Conservation (phyloP, 2,888 invertebrate genomes). For the Acanthacorydalis orientalis region DNA sequence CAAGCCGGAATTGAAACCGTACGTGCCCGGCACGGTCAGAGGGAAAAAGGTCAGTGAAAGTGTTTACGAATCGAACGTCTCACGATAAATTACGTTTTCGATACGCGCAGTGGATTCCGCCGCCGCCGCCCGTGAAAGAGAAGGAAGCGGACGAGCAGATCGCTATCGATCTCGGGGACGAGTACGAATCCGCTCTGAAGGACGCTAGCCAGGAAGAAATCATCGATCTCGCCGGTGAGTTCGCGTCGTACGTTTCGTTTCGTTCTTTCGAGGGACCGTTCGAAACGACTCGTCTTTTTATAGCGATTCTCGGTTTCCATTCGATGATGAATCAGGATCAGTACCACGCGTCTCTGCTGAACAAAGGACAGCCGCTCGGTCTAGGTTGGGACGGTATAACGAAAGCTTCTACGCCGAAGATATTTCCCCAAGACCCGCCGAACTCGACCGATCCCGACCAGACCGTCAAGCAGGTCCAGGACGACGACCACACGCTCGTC, state of each 20-base stretch:
- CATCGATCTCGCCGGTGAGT: constrained; percentile 85
- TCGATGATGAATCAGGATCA: constrained; percentile 99
- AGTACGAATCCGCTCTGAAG: constrained; percentile 80
- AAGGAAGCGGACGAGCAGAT: constrained; percentile 82
- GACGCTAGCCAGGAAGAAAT: constrained; percentile 89
- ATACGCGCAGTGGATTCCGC: constrained; percentile 59
- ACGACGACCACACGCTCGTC: constrained; percentile 72
- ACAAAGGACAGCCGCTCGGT: constrained; percentile 80
- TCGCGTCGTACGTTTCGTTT: too few relatives aligned
- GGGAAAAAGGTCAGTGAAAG: constrained; percentile 62
- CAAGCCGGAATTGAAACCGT: constrained; percentile 89
- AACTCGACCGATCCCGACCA: constrained; percentile 93
- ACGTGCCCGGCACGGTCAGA: constrained; percentile 72
- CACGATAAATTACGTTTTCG: constrained; percentile 2
- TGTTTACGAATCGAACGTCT: background rate
- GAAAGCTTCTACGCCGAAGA: constrained; percentile 80
- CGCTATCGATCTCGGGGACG: constrained; percentile 83
- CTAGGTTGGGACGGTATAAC: constrained; percentile 91
- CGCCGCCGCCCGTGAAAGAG: constrained; percentile 50
- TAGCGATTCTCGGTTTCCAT: constrained; percentile 97
- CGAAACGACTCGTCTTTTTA: constrained; percentile 17
- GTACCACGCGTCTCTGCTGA: constrained; percentile 89
- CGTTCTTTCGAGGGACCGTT: too few relatives aligned
- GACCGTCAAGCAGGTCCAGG: constrained; percentile 74
- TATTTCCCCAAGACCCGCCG: constrained; percentile 87